Conservation (phyloP, 2,888 invertebrate genomes). For the Drosophila meridiana region DNA sequence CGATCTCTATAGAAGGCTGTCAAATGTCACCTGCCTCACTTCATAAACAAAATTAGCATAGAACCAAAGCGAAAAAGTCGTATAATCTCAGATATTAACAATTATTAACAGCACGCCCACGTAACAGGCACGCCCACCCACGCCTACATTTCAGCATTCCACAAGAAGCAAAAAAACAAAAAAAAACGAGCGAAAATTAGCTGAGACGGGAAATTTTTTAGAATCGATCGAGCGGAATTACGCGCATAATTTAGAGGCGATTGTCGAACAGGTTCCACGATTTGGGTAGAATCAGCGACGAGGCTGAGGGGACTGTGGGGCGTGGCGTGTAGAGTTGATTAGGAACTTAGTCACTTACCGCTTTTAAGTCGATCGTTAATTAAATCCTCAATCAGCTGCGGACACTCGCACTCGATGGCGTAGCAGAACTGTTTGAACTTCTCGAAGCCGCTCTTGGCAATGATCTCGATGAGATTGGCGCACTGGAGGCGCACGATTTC, state of each 20-base stretch:
- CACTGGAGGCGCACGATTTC: constrained; percentile 86
- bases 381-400: constrained; percentile 88
- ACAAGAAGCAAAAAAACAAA: constrained; percentile 27
- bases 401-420: constrained; percentile 88
- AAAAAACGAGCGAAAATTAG: constrained; percentile 53
- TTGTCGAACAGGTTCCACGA: constrained; percentile 51
- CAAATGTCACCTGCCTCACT: constrained; percentile 43
- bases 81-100: constrained; percentile 40
- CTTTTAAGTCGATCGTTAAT: constrained; percentile 87
- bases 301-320: not conserved
- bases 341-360: constrained; percentile 78
- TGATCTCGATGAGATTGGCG: constrained; percentile 87
- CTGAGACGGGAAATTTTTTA: constrained; percentile 56
- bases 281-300: not conserved
- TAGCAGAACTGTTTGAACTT: constrained; percentile 88
- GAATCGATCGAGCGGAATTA: constrained; percentile 66
- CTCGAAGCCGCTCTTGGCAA: constrained; percentile 87
- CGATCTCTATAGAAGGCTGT: constrained; percentile 11
- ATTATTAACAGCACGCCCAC: constrained; percentile 42
- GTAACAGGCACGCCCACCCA: constrained; percentile 43
- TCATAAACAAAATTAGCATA: constrained; percentile 31
- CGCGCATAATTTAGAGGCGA: constrained; percentile 70
- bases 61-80: constrained; percentile 12
- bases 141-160: constrained; percentile 37
- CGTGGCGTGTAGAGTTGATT: not conserved